phyloP scores from a whole-genome alignment of 2,113 vertebrate species.

The Notarius quadriscutis region DNA sequence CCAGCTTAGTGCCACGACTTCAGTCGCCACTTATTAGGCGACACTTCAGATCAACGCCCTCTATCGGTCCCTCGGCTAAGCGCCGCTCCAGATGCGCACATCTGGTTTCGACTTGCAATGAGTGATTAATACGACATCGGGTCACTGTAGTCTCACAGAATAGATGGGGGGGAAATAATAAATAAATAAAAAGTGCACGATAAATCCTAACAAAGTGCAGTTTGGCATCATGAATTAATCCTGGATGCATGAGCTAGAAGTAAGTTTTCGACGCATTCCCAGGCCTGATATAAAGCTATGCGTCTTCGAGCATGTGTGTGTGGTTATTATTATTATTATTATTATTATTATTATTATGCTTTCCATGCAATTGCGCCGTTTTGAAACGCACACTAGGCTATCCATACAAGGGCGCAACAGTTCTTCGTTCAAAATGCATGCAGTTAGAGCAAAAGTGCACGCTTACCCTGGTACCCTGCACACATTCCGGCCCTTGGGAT shows the following conservation, averaged over 20 bases:
- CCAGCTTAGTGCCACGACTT: constrained; percentile 55
- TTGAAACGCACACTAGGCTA: background rate
- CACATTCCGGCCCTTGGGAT: constrained; percentile 77
- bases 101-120: constrained; percentile 60
- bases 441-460: background rate
- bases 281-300: background rate
- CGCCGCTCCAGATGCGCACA: constrained; percentile 70
- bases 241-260: background rate
- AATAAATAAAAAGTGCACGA: background rate
- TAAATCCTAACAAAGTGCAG: background rate
- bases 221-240: background rate
- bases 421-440: background rate
- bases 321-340: no score
- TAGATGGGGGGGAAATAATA: no score
- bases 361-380: background rate
- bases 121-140: background rate
- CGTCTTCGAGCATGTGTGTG: background rate
- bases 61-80: constrained; percentile 45
- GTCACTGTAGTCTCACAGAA: background rate
- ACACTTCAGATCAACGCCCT: constrained; percentile 56
- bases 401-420: background rate
- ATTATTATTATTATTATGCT: background rate
- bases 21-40: constrained; percentile 38
- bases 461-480: constrained; percentile 76
- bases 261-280: background rate